Percentiles rank a stretch among this genome's conserved stretches.
These are phyloP conservation scores for Proterorhinus semilunaris DNA, from an alignment of 2,113 vertebrate species.

Conservation along the genomic window DNA sequence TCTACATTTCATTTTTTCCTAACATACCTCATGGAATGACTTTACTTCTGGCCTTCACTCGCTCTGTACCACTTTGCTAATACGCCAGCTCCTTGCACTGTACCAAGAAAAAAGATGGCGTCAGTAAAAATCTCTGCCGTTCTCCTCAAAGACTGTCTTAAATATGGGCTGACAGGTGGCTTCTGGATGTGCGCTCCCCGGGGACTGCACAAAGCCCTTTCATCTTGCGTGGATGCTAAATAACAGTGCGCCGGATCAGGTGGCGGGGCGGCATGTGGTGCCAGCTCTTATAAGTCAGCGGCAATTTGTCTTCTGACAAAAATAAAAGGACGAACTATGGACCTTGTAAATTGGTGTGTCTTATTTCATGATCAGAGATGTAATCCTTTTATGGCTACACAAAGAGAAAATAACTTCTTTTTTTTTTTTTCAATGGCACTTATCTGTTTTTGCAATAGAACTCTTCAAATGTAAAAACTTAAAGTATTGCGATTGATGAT, in stretches of 20 bases:
- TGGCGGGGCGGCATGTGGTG: neutral
- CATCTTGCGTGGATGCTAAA: conserved; percentile 8
- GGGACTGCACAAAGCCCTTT: conserved; percentile 57
- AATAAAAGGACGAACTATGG: neutral
- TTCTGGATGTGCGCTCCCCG: conserved; percentile 51
- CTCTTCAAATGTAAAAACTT: too few species aligned
- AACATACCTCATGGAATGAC: neutral
- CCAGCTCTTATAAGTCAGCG: neutral
- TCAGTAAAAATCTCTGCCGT: conserved; percentile 23
- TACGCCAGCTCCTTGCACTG: conserved; percentile 17
- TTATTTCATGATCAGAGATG: neutral
- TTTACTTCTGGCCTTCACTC: neutral
- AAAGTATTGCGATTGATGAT: too few species aligned
- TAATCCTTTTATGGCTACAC: neutral
- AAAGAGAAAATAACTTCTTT: too few species aligned
- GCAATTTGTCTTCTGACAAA: conserved; percentile 2
- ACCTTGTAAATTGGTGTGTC: neutral
- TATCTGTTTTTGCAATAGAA: too few species aligned
- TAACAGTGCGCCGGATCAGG: conserved; percentile 21
- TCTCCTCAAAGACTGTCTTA: conserved; percentile 38
- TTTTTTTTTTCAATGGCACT: too few species aligned
- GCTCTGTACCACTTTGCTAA: conserved; percentile 17
- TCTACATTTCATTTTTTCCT: neutral
- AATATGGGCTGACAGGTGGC: conserved; percentile 54
- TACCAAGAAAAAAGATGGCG: conserved; percentile 15